These are phyloP conservation scores for Conus ventricosus DNA, from an alignment of 1,140 invertebrate species.

Conservation along the genomic window DNA sequence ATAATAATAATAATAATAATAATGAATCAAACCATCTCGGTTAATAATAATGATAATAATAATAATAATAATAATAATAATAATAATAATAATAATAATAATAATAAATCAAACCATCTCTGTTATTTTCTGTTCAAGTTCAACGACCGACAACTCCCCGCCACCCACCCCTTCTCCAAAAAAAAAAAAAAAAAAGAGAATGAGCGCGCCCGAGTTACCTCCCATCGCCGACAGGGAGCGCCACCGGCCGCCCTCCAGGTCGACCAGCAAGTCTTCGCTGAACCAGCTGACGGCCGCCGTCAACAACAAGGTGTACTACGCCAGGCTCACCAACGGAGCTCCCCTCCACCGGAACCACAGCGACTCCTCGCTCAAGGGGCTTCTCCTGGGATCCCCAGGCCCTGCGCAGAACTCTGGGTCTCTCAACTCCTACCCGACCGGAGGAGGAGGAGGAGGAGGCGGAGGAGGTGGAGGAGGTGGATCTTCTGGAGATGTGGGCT, in stretches of 20 bases:
- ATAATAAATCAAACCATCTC: no score
- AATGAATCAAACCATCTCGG: no score
- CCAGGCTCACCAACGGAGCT: constrained; percentile 2
- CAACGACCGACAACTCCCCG: neutral
- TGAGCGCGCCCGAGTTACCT: constrained; percentile 21
- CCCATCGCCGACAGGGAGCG: constrained; percentile 26
- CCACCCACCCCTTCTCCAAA: neutral
- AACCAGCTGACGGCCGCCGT: constrained; percentile 32
- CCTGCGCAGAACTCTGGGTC: neutral
- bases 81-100: no score
- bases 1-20: no score
- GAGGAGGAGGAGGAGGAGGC: neutral
- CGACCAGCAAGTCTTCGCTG: constrained; percentile 29
- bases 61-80: no score
- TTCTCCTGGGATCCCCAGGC: neutral
- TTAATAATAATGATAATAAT: no score
- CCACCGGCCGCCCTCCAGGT: constrained; percentile 14
- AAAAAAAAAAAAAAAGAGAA: neutral
- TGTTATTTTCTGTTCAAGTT: neutral
- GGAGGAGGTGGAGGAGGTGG: neutral
- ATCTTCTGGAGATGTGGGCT: neutral
- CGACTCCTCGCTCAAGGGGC: constrained; percentile 29
- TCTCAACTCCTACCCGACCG: constrained; percentile 2
- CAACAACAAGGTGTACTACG: constrained; percentile 14
- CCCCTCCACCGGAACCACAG: constrained; percentile 20